Evolutionary conservation across 2,888 invertebrate species (phyloP).

Genomic region (Morpho achilles): DNA sequence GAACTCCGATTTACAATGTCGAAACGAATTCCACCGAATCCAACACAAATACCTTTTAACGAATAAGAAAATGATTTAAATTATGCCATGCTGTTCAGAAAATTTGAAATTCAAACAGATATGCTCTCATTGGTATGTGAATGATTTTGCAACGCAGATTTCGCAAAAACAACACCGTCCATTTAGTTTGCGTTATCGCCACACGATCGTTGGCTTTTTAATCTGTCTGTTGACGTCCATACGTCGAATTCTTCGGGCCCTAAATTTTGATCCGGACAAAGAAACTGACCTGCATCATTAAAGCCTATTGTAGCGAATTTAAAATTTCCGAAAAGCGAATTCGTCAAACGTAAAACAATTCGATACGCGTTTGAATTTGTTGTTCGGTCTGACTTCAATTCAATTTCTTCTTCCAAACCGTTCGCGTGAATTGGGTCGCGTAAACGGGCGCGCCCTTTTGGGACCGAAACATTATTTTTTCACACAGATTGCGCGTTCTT

Average conservation of each 20-base stretch:
- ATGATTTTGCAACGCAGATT: constrained; percentile 49
- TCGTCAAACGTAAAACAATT: constrained; percentile 79
- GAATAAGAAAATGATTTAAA: constrained; percentile 28
- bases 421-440: constrained; percentile 78
- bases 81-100: constrained; percentile 39
- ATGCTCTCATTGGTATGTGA: constrained; percentile 45
- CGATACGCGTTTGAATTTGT: constrained; percentile 78
- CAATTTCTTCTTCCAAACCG: constrained; percentile 75
- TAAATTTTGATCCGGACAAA: constrained; percentile 64
- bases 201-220: constrained; percentile 66
- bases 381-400: constrained; percentile 72
- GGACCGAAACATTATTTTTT: constrained; percentile 77
- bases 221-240: constrained; percentile 50
- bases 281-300: constrained; percentile 73
- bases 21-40: constrained; percentile 9
- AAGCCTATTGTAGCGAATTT: constrained; percentile 73
- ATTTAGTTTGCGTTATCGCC: constrained; percentile 62
- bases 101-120: constrained; percentile 52
- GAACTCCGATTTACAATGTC: constrained; percentile 7
- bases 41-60: constrained; percentile 15
- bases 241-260: constrained; percentile 54
- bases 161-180: constrained; percentile 47
- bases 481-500: constrained; percentile 76
- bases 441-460: constrained; percentile 78
- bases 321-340: constrained; percentile 73